Evolutionary conservation across 1,140 invertebrate genomes (phyloP).

Genomic region (Diachasma alloeum): DNA sequence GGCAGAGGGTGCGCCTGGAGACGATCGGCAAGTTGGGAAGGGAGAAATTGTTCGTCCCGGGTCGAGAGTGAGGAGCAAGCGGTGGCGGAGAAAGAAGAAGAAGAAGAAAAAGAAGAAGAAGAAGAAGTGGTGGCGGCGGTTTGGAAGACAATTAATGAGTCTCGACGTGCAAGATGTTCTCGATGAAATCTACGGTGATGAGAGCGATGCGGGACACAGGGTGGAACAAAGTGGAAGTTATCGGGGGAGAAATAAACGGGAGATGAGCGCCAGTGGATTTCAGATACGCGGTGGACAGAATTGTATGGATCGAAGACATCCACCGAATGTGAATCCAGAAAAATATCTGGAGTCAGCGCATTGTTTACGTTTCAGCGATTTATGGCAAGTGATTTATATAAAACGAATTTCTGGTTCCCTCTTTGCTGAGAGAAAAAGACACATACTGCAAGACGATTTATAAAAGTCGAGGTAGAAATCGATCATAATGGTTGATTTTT

Average conservation of each 20-base stretch:
- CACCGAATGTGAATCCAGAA: conserved; percentile 50
- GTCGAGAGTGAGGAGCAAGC: background rate
- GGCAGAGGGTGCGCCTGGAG: background rate
- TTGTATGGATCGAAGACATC: conserved; percentile 55
- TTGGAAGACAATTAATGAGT: conserved; percentile 27
- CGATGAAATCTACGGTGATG: conserved; percentile 19
- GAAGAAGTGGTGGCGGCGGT: conserved; percentile 18
- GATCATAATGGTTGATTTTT: background rate
- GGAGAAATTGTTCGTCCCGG: background rate
- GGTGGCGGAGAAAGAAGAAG: conserved; percentile 22
- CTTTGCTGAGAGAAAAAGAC: background rate
- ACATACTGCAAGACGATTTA: background rate
- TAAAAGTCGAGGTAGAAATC: background rate
- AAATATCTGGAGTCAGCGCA: conserved; percentile 65
- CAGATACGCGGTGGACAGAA: conserved; percentile 63
- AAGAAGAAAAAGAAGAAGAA: conserved; percentile 28
- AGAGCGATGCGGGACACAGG: conserved; percentile 7
- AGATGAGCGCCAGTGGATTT: conserved; percentile 36
- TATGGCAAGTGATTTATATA: conserved; percentile 55
- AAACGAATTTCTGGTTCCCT: background rate
- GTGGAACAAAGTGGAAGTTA: conserved; percentile 27
- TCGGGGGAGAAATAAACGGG: conserved; percentile 26
- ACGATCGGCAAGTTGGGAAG: conserved; percentile 14
- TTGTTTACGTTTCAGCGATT: conserved; percentile 64
- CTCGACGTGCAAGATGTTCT: conserved; percentile 5